Base-by-base conservation (phyloP, 2,113 vertebrate genomes). In the Melanerpes formicivorus region DNA sequence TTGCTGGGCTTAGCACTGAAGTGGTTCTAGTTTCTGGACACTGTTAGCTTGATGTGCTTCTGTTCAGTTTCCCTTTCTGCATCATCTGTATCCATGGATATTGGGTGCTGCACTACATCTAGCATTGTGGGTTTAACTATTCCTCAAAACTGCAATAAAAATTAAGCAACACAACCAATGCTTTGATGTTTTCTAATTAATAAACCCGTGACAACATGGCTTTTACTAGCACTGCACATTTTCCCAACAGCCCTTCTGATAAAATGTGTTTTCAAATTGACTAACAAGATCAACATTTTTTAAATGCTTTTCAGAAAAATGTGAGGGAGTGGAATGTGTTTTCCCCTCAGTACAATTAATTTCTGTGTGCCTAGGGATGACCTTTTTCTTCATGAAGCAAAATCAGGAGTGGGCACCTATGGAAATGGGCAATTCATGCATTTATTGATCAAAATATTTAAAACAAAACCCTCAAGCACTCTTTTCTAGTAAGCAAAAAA, bases 181-280 rank as follows among this genome's bases (percentile, higher is more conserved):
- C 56, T 96, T 93, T 81, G 78, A 94, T 87, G 70, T 85, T 85
- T 93, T 44, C 90, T 87, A 88, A 77, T 76, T 55, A 65, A 52
- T 87, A 80, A 89, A 90, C 93, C 87, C 29, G 34, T 87, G 48
- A 93, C 92, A 95, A 87, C 32, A 77, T 56, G 81, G 18, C 17
- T 85, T 4, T 87, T 87, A 76, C 29, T 55, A 87, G 67, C 29
- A 32, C 46, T 93, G 87, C 67, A 94, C 76, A 40, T 74, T 62
- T 84, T 87, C 73, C 83, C 60, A 65, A 23, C 44, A 70, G 40
- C 22, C 74, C 86, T 90, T 30, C 48, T 90, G 30, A 86, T 76
- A 87, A 84, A 94, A 83, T 59, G 22, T 66, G 91, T 22, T 88
- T 74, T 84, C 80, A 91, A 78, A 71, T 90, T 90, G 73, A 85